Evolutionary conservation across 2,888 invertebrate species (phyloP).

Genomic region (Hermodice carunculata): DNA sequence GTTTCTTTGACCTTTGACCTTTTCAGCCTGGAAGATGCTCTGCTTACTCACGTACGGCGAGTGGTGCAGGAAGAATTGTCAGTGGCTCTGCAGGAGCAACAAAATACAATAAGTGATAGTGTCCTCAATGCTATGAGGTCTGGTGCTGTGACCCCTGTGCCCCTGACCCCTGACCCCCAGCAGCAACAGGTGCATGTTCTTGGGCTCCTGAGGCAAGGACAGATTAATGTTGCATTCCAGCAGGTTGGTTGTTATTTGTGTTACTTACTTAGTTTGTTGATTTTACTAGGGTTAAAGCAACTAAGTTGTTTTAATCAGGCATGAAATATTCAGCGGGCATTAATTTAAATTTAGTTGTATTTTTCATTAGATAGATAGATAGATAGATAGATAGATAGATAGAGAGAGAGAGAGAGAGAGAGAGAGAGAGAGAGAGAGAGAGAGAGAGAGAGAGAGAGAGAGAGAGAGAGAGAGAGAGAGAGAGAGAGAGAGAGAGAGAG

Average conservation of each 20-base stretch:
- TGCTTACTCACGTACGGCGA: conserved; percentile 40
- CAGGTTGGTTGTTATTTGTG: conserved; percentile 70
- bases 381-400: no score
- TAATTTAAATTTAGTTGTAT: no score
- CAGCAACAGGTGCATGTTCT: conserved; percentile 74
- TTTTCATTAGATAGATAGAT: no score
- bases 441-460: no score
- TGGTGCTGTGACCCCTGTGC: conserved; percentile 76
- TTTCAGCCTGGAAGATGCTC: no score
- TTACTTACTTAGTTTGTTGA: not conserved
- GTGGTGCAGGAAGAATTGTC: conserved; percentile 64
- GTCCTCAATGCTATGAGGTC: conserved; percentile 77
- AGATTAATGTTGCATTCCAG: conserved; percentile 90
- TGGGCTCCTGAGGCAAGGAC: conserved; percentile 78
- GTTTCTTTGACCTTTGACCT: no score
- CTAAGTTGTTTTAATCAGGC: not conserved
- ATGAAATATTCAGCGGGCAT: no score
- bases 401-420: no score
- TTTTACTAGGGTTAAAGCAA: not conserved
- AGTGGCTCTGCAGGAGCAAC: conserved; percentile 74
- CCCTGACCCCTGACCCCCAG: conserved; percentile 49
- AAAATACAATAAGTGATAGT: conserved; percentile 74
- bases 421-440: no score
- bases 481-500: no score
- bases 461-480: no score